phyloP scores from a whole-genome alignment of 2,888 invertebrate genomes.

The Chironomus riparius region DNA sequence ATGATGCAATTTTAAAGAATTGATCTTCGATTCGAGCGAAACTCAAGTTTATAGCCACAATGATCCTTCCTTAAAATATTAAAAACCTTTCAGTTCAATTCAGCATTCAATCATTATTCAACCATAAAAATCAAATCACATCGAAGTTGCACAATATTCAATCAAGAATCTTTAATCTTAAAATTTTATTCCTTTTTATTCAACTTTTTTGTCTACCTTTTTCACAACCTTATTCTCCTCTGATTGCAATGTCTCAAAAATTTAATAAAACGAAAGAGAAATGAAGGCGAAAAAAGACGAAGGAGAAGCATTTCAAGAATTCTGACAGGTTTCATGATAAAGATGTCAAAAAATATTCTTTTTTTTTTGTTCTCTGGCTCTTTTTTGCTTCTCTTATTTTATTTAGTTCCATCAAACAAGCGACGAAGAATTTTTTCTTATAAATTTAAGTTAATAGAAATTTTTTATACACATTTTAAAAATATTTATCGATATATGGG shows the following conservation, averaged over 20 bases:
- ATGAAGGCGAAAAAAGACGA: not conserved
- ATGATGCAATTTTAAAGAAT: too few relatives aligned
- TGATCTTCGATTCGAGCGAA: too few relatives aligned
- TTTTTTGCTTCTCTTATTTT: not conserved
- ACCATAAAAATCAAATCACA: too few relatives aligned
- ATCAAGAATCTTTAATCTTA: too few relatives aligned
- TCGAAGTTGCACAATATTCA: too few relatives aligned
- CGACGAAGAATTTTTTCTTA: not conserved
- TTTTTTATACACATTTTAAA: not conserved
- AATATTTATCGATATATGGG: not conserved
- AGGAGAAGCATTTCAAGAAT: conserved; percentile 10
- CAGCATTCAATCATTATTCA: too few relatives aligned
- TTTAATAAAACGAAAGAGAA: not conserved
- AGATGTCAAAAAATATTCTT: conserved; percentile 12
- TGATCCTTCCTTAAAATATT: too few relatives aligned
- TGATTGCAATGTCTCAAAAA: not conserved
- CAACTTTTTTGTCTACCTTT: too few relatives aligned
- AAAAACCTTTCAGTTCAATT: too few relatives aligned
- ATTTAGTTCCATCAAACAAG: not conserved
- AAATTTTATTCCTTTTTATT: too few relatives aligned
- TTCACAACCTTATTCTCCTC: too few relatives aligned
- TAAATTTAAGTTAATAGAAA: not conserved
- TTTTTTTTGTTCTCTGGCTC: not conserved
- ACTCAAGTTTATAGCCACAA: too few relatives aligned
- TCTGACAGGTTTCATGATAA: conserved; percentile 26